These are phyloP conservation scores for Sphyrna mokarran DNA, from an alignment of 2,113 vertebrate species.

Conservation along the genomic window DNA sequence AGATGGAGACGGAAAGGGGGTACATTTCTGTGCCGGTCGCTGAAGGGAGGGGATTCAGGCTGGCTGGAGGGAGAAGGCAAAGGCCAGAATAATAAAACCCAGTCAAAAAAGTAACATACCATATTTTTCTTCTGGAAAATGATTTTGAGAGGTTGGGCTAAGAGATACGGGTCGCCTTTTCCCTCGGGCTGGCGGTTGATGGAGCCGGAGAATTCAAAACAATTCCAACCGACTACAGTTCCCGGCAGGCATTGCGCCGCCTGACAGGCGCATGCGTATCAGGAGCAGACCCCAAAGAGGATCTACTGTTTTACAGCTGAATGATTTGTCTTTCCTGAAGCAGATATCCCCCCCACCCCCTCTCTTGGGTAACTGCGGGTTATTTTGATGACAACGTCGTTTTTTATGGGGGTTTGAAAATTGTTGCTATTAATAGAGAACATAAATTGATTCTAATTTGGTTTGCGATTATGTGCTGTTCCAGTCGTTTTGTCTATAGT, in stretches of 20 bases:
- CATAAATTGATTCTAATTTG: not conserved
- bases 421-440: not conserved
- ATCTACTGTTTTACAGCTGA: not conserved
- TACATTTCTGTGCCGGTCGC: not conserved
- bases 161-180: not conserved
- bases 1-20: not conserved
- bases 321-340: not conserved
- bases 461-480: not conserved
- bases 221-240: not conserved
- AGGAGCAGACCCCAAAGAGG: not conserved
- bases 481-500: not conserved
- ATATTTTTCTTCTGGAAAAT: not conserved
- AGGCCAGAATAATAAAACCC: not conserved
- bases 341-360: accelerated
- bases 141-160: too few relatives aligned
- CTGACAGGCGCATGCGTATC: not conserved
- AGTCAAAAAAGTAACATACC: not conserved
- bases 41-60: not conserved
- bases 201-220: not conserved
- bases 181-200: not conserved
- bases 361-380: not conserved
- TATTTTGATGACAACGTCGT: not conserved
- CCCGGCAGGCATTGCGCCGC: not conserved
- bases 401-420: not conserved
- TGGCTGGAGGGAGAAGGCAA: not conserved